These are phyloP conservation scores for Ceramica pisi DNA, from an alignment of 2,888 invertebrate species.

Conservation along the genomic window DNA sequence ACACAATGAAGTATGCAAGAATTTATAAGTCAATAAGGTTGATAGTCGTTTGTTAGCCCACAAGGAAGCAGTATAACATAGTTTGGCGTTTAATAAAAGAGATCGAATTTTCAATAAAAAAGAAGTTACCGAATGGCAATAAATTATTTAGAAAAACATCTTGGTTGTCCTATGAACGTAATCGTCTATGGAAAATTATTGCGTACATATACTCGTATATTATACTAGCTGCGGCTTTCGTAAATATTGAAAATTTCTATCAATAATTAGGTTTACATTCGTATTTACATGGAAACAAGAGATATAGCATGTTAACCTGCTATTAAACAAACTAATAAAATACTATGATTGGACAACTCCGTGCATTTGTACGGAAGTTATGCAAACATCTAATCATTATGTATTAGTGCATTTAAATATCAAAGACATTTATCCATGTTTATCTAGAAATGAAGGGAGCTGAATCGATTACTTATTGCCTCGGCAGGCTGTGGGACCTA, in stretches of 20 bases:
- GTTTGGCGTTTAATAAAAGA: conserved; percentile 44
- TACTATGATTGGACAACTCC: conserved; percentile 65
- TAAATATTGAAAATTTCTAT: no score
- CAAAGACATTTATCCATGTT: conserved; percentile 56
- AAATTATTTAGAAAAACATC: conserved; percentile 66
- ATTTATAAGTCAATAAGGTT: conserved; percentile 38
- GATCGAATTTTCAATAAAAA: conserved; percentile 68
- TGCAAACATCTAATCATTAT: conserved; percentile 53
- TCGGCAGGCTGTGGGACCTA: conserved; percentile 18
- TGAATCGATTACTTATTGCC: conserved; percentile 40
- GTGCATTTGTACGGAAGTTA: conserved; percentile 56
- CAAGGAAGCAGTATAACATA: conserved; percentile 30
- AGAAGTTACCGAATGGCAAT: conserved; percentile 60
- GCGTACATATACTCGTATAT: conserved; percentile 11
- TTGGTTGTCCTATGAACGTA: conserved; percentile 57
- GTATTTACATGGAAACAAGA: conserved; percentile 33
- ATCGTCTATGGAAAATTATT: conserved; percentile 64
- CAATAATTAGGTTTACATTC: no score
- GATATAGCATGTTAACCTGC: conserved; percentile 59
- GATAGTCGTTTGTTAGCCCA: conserved; percentile 41
- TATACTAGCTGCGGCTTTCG: no score
- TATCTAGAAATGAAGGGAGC: conserved; percentile 46
- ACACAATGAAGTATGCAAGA: conserved; percentile 41
- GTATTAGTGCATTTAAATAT: conserved; percentile 60
- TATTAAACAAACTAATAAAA: conserved; percentile 64